Evolutionary conservation across 2,888 invertebrate species (phyloP).

Genomic region (Stictocephala bisonia): DNA sequence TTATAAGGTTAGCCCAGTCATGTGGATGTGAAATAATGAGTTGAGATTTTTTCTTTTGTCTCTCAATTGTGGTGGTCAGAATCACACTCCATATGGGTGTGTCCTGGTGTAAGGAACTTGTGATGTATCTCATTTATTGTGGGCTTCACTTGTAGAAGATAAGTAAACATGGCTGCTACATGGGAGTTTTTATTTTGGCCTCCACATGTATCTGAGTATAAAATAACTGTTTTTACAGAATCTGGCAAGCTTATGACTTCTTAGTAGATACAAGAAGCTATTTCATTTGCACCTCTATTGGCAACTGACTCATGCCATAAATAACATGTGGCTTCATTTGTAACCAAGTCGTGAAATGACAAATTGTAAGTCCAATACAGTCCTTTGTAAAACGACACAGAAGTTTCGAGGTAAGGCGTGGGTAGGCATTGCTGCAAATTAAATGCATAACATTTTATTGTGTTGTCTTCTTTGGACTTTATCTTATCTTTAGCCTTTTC

Average conservation of each 20-base stretch:
- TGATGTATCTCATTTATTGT: slow-evolving; percentile 16
- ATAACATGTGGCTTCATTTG: background rate
- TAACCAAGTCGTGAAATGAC: no score
- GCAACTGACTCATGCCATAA: slow-evolving; percentile 9
- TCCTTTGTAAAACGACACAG: slow-evolving; percentile 36
- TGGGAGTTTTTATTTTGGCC: slow-evolving; percentile 12
- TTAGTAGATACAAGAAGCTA: background rate
- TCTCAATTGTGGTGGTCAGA: background rate
- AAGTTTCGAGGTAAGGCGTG: slow-evolving; percentile 44
- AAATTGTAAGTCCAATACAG: slow-evolving; percentile 38
- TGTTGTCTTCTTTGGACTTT: slow-evolving; percentile 40
- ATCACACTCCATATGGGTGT: slow-evolving; percentile 20
- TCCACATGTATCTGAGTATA: background rate
- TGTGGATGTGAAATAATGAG: slow-evolving; percentile 5
- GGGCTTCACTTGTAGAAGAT: slow-evolving; percentile 10
- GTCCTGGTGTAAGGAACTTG: slow-evolving; percentile 1
- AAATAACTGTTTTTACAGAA: slow-evolving; percentile 8
- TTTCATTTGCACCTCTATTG: slow-evolving; percentile 8
- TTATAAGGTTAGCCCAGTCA: background rate
- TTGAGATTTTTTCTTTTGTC: slow-evolving; percentile 2
- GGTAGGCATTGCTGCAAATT: slow-evolving; percentile 51
- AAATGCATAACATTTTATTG: slow-evolving; percentile 45
- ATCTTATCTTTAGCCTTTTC: slow-evolving; percentile 39
- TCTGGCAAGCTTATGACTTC: slow-evolving; percentile 2
- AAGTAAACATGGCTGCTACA: background rate